Percentiles rank a stretch among this genome's conserved stretches.
Conservation (phyloP, 2,888 invertebrate genomes). For the Lamellibrachia satsuma region DNA sequence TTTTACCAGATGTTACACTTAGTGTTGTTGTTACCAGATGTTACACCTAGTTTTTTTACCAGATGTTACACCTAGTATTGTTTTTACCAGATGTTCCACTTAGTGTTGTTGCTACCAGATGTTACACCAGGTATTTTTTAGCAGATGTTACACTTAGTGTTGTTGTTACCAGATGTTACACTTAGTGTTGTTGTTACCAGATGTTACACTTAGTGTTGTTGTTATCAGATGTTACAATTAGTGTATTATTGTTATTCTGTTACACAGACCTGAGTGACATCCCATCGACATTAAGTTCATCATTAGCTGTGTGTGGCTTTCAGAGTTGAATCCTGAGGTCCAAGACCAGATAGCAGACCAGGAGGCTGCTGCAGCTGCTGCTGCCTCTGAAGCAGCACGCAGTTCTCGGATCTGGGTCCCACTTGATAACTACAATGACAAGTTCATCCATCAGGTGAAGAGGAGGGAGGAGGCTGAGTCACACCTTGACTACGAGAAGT, state of each 20-base stretch:
- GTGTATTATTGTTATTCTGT: neutral
- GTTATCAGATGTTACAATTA: neutral
- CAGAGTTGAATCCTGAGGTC: slow-evolving; percentile 22
- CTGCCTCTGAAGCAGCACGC: slow-evolving; percentile 39
- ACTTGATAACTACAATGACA: slow-evolving; percentile 58
- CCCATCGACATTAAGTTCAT: neutral
- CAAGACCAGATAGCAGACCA: slow-evolving; percentile 13
- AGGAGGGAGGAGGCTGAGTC: slow-evolving; percentile 41
- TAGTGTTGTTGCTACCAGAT: too few species aligned
- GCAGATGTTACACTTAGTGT: too few species aligned
- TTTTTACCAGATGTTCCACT: too few species aligned
- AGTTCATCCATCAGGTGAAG: slow-evolving; percentile 48
- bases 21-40: too few species aligned
- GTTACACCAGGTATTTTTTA: too few species aligned
- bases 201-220: neutral
- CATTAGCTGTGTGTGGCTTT: neutral
- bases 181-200: too few species aligned
- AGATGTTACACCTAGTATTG: too few species aligned
- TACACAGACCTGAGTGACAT: neutral
- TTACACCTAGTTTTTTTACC: too few species aligned
- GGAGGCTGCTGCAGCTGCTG: neutral
- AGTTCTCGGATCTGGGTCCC: slow-evolving; percentile 53
- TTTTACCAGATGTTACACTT: too few species aligned
- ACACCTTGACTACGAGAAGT: slow-evolving; percentile 46
- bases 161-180: too few species aligned